Percentiles rank a stretch among this genome's conserved stretches.
Conservation (phyloP, 2,797 vertebrate species). For the Molossus molossus region DNA sequence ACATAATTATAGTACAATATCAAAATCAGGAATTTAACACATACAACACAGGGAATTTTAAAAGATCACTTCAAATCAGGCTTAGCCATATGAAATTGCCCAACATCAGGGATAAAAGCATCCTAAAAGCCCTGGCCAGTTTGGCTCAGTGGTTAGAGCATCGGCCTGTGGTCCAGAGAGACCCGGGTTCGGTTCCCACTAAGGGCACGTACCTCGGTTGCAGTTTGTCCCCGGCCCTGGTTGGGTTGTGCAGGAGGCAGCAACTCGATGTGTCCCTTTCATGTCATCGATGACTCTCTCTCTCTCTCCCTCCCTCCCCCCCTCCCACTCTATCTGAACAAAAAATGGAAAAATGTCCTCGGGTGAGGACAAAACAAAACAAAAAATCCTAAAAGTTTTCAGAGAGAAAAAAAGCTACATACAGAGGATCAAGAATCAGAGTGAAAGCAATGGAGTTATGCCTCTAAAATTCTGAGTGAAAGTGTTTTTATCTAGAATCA, state of each 20-base stretch:
- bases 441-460: neutral
- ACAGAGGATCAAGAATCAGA: neutral
- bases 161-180: too few species aligned
- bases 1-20: neutral
- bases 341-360: too few species aligned
- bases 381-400: neutral
- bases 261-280: too few species aligned
- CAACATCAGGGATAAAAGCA: neutral
- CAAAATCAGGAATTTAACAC: neutral
- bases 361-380: too few species aligned
- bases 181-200: too few species aligned
- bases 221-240: too few species aligned
- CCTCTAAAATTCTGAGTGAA: neutral
- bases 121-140: neutral
- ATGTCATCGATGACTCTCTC: too few species aligned
- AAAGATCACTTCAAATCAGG: neutral
- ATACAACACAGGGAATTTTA: neutral
- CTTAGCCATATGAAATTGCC: neutral
- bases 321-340: too few species aligned
- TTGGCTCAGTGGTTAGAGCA: too few species aligned
- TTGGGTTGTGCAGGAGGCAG: too few species aligned
- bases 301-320: too few species aligned
- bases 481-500: neutral
- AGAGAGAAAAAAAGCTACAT: neutral
- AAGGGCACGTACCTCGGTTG: too few species aligned